A percentile compares a stretch with the other conserved stretches of the same genome.
phyloP scores from a whole-genome alignment of 2,888 invertebrate genomes.

The Actias luna region DNA sequence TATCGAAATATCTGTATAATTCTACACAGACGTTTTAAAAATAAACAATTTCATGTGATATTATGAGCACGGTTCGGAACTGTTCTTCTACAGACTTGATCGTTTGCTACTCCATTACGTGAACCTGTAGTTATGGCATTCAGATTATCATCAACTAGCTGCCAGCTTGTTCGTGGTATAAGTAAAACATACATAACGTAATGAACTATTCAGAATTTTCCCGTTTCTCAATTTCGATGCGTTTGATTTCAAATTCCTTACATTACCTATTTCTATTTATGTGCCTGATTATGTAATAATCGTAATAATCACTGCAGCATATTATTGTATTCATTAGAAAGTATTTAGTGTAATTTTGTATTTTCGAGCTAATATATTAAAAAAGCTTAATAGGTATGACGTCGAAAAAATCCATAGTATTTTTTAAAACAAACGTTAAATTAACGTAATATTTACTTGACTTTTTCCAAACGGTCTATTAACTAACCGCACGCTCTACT shows the following conservation, averaged over 20 bases:
- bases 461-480: background rate
- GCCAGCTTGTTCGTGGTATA: constrained; percentile 44
- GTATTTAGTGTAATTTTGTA: background rate
- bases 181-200: constrained; percentile 47
- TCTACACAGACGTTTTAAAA: background rate
- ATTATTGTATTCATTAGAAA: background rate
- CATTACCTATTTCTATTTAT: constrained; percentile 41
- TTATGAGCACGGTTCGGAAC: constrained; percentile 20
- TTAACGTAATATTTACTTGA: constrained; percentile 1
- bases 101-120: constrained; percentile 62
- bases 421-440: background rate
- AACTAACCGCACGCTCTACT: background rate
- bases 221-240: constrained; percentile 48
- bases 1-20: too few species aligned
- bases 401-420: background rate
- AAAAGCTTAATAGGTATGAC: background rate
- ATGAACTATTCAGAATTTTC: constrained; percentile 51
- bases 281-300: background rate
- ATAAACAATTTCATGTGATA: background rate
- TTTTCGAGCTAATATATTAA: background rate
- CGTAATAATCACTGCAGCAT: constrained; percentile 19
- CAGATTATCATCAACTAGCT: constrained; percentile 58
- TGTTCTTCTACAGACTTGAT: constrained; percentile 46
- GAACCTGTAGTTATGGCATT: constrained; percentile 53
- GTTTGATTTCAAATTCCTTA: constrained; percentile 52